phyloP scores from a whole-genome alignment of 92 coral and sea anemone genomes.

The Virgularia gustaviana region DNA sequence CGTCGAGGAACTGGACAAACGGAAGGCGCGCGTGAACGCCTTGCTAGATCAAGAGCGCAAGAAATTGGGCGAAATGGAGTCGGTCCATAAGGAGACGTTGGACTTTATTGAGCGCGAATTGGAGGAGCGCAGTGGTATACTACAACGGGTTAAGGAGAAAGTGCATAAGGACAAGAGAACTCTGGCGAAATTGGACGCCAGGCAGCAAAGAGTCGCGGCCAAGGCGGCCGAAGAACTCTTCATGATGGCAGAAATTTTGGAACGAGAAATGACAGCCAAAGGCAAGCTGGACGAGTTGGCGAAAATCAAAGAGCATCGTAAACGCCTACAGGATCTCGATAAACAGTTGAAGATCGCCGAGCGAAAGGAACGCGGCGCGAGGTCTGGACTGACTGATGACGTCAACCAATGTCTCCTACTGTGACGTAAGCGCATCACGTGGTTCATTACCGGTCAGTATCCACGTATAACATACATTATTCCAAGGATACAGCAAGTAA shows the following conservation, averaged over 20 bases:
- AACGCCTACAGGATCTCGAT: constrained; percentile 84
- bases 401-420: constrained; percentile 70
- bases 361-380: constrained; percentile 64
- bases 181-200: constrained; percentile 82
- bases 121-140: constrained; percentile 82
- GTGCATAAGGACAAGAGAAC: constrained; percentile 89
- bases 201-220: constrained; percentile 95
- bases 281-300: constrained; percentile 87
- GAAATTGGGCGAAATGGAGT: constrained; percentile 77
- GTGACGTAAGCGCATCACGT: constrained; percentile 58
- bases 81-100: constrained; percentile 91
- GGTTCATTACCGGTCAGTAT: constrained; percentile 23
- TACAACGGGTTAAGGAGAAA: constrained; percentile 90
- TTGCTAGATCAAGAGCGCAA: constrained; percentile 70
- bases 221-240: constrained; percentile 95
- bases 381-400: constrained; percentile 66
- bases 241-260: constrained; percentile 92
- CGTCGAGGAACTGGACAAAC: constrained; percentile 87
- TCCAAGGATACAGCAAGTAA: too few relatives aligned
- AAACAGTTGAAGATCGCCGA: constrained; percentile 90
- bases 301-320: constrained; percentile 91
- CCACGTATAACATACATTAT: too few relatives aligned
- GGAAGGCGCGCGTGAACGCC: constrained; percentile 78
- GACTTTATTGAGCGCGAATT: constrained; percentile 85
- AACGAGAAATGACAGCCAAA: constrained; percentile 94